Evolutionary conservation across 2,113 vertebrate genomes (phyloP).

Genomic region (Balaenoptera acutorostrata): DNA sequence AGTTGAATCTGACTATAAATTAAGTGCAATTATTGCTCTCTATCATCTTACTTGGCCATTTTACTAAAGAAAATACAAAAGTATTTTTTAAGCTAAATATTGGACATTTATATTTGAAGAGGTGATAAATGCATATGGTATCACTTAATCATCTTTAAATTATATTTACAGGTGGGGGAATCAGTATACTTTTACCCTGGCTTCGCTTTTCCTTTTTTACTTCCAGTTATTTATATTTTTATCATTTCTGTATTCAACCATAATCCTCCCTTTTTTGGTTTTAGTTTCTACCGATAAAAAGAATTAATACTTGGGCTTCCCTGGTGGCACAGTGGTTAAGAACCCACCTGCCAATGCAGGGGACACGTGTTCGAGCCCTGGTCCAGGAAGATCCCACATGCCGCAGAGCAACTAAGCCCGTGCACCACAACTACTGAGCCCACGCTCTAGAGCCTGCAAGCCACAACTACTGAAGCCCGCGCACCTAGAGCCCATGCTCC

Average conservation of each 20-base stretch:
- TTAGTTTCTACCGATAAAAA: background rate
- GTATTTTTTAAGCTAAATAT: background rate
- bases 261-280: background rate
- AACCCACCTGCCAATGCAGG: too few species aligned
- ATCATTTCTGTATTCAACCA: background rate
- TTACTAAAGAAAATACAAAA: background rate
- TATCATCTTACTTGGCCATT: background rate
- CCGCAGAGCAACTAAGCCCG: too few species aligned
- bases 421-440: too few species aligned
- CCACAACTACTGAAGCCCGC: too few species aligned
- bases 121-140: background rate
- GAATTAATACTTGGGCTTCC: background rate
- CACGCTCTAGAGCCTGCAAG: too few species aligned
- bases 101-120: background rate
- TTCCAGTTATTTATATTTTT: background rate
- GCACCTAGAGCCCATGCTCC: too few species aligned
- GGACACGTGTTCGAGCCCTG: too few species aligned
- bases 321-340: too few species aligned
- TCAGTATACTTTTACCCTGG: background rate
- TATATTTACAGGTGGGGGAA: background rate
- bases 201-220: background rate
- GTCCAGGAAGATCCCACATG: too few species aligned
- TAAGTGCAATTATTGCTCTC: background rate
- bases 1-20: background rate
- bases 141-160: background rate